A percentile compares a stretch with the other conserved stretches of the same genome.
phyloP scores from a whole-genome alignment of 2,113 vertebrate species.

The Willisornis vidua region DNA sequence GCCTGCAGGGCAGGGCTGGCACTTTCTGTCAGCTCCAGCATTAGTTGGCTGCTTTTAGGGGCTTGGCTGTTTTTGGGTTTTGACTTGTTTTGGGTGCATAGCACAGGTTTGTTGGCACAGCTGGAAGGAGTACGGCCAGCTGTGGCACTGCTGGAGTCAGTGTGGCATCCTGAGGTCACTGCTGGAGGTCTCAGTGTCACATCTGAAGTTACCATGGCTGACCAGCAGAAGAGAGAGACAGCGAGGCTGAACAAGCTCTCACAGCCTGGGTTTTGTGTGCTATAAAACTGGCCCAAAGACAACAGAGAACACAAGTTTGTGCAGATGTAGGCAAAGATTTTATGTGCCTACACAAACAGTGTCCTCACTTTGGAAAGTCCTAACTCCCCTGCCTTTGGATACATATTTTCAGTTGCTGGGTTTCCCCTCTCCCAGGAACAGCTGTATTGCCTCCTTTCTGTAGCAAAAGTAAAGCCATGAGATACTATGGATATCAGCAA shows the following conservation, averaged over 20 bases:
- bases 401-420: neutral
- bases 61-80: neutral
- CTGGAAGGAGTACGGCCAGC: neutral
- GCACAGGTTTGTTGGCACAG: neutral
- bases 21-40: neutral
- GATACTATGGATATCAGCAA: neutral
- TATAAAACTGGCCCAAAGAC: neutral
- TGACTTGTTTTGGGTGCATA: neutral
- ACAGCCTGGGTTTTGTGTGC: neutral
- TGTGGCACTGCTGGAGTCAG: neutral
- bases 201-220: neutral
- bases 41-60: neutral
- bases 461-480: neutral
- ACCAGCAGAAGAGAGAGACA: neutral
- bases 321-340: neutral
- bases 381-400: neutral
- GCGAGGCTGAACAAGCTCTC: neutral
- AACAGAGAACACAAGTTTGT: neutral
- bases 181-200: neutral
- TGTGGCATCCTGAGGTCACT: neutral
- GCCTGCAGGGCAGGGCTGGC: neutral
- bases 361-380: neutral
- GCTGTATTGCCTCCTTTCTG: neutral
- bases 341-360: neutral
- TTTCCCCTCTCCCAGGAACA: neutral